Evolutionary conservation across 2,113 vertebrate species (phyloP), one percentile per base, ranked within the genome.

Genomic region (Equus przewalskii): DNA sequence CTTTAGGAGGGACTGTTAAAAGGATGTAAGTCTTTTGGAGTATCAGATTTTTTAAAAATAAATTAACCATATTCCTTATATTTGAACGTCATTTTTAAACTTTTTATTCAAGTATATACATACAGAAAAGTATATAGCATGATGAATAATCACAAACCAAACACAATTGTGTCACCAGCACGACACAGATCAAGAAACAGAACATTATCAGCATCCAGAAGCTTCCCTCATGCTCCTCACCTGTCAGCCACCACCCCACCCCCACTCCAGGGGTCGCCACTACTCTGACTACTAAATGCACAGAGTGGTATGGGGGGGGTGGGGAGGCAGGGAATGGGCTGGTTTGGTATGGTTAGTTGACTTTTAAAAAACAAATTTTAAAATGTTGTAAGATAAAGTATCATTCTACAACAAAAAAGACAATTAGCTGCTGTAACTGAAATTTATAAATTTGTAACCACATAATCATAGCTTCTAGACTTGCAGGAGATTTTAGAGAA

Each of bases 381-480:
- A 78, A 93, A 56, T 54, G 33, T 26, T 72, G 33, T 67, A 96
- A 41, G 72, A 65, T 73, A 81, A 97, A 73, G 13, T 86, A 36
- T 58, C 5, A 21, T 75, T 89, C 64, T 28, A 90, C 6, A 69
- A 46, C 30, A 54, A 91, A 79, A 94, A 84, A 87, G 15, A 56
- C 58, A 92, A 75, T 76, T 80, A 62, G 28, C 56, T 62, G 11
- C 19, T 70, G 2, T 51, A 79, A 88, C 7, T 36, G 46, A 96
- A 92, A 92, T 95, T 58, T 65, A 56, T 70, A 30, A 75, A 84
- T 95, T 95, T 84, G 26, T 96, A 97, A 46, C 6, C 51, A 93
- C 11, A 92, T 62, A 64, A 91, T 85, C 26, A 92, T 41, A 64
- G 46, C 90, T 26, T 95, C 22, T 88, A 67, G 46, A 95, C 65